A percentile compares a stretch with the other conserved stretches of the same genome.
Conservation (phyloP, 2,113 vertebrate genomes). For the Trachemys scripta region DNA sequence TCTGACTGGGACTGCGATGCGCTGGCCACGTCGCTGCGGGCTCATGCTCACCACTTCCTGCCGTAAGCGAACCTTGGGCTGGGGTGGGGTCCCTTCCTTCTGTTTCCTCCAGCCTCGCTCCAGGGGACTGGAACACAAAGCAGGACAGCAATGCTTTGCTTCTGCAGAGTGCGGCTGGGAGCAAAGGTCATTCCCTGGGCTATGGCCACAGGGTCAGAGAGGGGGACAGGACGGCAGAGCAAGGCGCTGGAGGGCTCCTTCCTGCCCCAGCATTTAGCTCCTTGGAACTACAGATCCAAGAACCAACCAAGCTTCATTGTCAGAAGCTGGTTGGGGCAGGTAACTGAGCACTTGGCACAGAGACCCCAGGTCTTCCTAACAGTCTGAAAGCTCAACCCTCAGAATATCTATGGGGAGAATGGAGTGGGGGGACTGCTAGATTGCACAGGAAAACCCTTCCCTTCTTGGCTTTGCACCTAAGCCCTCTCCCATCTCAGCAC, state of each 20-base stretch:
- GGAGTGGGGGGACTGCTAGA: not conserved
- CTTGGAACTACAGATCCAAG: not conserved
- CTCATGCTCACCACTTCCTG: conserved; percentile 96
- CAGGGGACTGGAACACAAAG: conserved; percentile 84
- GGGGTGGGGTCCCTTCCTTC: conserved; percentile 87
- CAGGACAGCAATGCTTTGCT: not conserved
- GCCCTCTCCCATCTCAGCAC: no score
- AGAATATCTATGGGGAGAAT: not conserved
- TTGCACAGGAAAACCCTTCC: not conserved
- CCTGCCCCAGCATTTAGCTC: not conserved
- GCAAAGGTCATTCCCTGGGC: not conserved
- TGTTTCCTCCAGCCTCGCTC: conserved; percentile 97
- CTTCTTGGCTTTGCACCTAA: no score
- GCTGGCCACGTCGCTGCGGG: conserved; percentile 92
- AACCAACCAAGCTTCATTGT: not conserved
- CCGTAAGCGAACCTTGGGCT: conserved; percentile 93
- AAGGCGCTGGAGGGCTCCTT: no score
- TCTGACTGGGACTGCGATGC: conserved; percentile 93
- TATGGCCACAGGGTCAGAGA: not conserved
- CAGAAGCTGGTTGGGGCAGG: not conserved
- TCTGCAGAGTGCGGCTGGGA: not conserved
- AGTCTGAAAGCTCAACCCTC: not conserved
- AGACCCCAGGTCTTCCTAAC: not conserved
- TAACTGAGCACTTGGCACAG: not conserved
- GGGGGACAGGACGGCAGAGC: not conserved